Evolutionary conservation across 2,113 vertebrate species (phyloP), one percentile per base, ranked within the genome.

Genomic region (Sebastes schlegelii): DNA sequence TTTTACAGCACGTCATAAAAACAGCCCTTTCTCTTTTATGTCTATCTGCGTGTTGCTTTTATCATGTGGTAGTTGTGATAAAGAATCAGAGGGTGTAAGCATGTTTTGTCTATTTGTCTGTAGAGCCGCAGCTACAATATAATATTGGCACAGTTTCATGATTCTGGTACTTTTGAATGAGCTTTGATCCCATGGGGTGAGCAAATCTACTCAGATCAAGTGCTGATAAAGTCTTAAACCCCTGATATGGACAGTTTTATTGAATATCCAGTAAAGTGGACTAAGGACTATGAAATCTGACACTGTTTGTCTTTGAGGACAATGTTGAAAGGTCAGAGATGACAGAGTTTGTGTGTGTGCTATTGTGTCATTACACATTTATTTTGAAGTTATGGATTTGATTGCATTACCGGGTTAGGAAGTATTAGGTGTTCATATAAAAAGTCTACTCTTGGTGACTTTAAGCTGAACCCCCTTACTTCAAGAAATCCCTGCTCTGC

Each of bases 1-100:
- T 51, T 83, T 86, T 79, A 85, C 45, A 51, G 64, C 60, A 45
- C 23, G 13, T 70, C 57, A 74, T 89, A 86, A 86, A 87, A 82
- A 8, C 57, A 46, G 58, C 4, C 43, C 48, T 17, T 55, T 69
- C 43, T 80, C 40, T 42, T 78, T 79, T 23, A 73, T 52, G 40
- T n/a, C 51, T 68, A 8, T 68, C 43, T 19, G 19, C 3, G 0
- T 11, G 43, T 45, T 64, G 55, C 64, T 74, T 83, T 76, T 65
- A 87, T 90, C 8, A 13, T 68, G 26, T 8, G 0, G 0, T 48
- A 23, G 1, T 0, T 1, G 2, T 26, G 52, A 90, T 88, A 88
- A 84, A 54, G 23, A 60, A 81, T 64, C 61, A 34, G 13, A 42
- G 21, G 8, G 1, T 10, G 21, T 60, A 54, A 79, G 21, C 69